phyloP scores from a whole-genome alignment of 2,888 invertebrate species.

The Scrobipalpa costella region DNA sequence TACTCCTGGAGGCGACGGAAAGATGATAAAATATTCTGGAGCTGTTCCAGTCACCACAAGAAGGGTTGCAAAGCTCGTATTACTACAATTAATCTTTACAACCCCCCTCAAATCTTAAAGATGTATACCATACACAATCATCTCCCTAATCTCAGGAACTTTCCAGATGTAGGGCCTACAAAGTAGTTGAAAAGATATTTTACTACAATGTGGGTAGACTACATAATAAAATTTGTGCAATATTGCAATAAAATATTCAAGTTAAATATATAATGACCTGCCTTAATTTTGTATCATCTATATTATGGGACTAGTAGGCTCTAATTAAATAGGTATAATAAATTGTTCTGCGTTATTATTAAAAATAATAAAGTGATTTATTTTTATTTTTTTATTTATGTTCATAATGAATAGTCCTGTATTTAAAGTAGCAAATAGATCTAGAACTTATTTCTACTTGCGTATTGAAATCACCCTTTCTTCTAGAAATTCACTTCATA shows the following conservation, averaged over 20 bases:
- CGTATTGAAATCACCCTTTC: slow-evolving; percentile 23
- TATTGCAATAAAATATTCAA: too few species aligned
- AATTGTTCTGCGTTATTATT: too few species aligned
- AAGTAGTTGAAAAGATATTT: too few species aligned
- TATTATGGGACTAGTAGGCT: too few species aligned
- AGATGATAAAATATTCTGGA: slow-evolving; percentile 61
- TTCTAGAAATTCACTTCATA: slow-evolving; percentile 69
- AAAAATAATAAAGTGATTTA: neutral
- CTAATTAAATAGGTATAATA: too few species aligned
- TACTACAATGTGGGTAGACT: too few species aligned
- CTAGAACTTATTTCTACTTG: too few species aligned
- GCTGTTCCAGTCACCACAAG: slow-evolving; percentile 65
- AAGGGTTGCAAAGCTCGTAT: slow-evolving; percentile 63
- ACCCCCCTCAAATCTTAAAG: neutral
- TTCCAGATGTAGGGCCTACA: neutral
- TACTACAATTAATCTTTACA: slow-evolving; percentile 45
- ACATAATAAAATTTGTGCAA: too few species aligned
- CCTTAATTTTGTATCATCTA: too few species aligned
- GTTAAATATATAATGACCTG: too few species aligned
- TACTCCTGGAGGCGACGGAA: slow-evolving; percentile 39
- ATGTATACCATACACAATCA: neutral
- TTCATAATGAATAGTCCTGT: too few species aligned
- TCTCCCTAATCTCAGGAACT: neutral
- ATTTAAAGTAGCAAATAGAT: too few species aligned
- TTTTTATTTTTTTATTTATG: neutral